A percentile compares a stretch with the other conserved stretches of the same genome.
Evolutionary conservation across 23 tunicate species (phyloP).

Genomic region (Styela clava): DNA sequence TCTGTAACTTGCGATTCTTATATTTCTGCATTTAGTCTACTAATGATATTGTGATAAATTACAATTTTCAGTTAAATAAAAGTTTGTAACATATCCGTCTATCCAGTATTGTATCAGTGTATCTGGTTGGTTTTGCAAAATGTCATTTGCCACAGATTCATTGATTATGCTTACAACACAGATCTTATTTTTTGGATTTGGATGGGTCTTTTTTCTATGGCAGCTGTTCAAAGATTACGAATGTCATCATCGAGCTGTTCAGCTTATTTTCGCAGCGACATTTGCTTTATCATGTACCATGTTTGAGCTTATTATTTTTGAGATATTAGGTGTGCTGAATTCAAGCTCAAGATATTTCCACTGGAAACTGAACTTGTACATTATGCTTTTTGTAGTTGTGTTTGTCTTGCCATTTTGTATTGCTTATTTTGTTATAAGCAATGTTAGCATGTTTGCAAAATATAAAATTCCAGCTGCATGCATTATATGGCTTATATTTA

Average conservation of each 20-base stretch:
- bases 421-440: slow-evolving; percentile 85
- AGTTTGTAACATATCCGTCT: not conserved
- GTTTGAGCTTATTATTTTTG: slow-evolving; percentile 98
- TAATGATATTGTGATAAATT: no score
- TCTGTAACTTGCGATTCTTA: no score
- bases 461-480: slow-evolving; percentile 61
- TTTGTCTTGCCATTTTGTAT: slow-evolving; percentile 88
- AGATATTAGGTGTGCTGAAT: slow-evolving; percentile 82
- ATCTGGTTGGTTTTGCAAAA: not conserved
- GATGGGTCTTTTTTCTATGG: slow-evolving; percentile 97
- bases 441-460: slow-evolving; percentile 62
- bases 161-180: slow-evolving; percentile 84
- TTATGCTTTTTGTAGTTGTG: slow-evolving; percentile 90
- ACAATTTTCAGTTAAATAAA: not conserved
- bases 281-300: slow-evolving; percentile 94
- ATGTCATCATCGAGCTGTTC: slow-evolving; percentile 94
- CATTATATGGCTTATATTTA: slow-evolving; percentile 52
- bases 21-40: no score
- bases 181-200: slow-evolving; percentile 81
- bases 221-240: slow-evolving; percentile 96
- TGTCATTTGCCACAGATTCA: slow-evolving; percentile 89
- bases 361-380: slow-evolving; percentile 89
- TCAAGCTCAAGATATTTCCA: slow-evolving; percentile 85
- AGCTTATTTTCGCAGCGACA: slow-evolving; percentile 87
- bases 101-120: not conserved